These are phyloP conservation scores for Lepidochrysops patricia DNA, from an alignment of 2,888 invertebrate genomes.

Conservation along the genomic window DNA sequence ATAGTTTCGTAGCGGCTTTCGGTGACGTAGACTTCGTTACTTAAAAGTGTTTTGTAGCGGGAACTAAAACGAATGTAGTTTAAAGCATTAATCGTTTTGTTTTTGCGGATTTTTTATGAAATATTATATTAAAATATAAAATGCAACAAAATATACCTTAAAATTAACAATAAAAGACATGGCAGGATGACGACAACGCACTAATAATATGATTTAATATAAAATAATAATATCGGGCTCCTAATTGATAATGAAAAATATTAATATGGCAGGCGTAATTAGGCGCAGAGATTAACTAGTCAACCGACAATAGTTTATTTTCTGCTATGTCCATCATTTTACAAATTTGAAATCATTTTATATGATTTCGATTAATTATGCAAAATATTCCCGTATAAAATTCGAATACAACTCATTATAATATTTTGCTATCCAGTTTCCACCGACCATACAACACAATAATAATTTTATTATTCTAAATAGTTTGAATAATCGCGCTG, in stretches of 20 bases:
- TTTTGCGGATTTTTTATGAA: too few relatives aligned
- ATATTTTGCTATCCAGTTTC: constrained; percentile 24
- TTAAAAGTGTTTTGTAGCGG: neutral
- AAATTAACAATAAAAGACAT: too few relatives aligned
- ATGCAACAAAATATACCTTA: too few relatives aligned
- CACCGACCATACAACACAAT: constrained; percentile 16
- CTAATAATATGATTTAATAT: too few relatives aligned
- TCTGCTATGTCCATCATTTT: constrained; percentile 4
- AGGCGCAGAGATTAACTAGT: neutral
- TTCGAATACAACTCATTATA: constrained; percentile 17
- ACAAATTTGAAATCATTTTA: constrained; percentile 14
- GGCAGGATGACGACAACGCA: too few relatives aligned
- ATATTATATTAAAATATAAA: too few relatives aligned
- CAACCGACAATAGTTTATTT: constrained; percentile 1
- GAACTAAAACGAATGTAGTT: neutral
- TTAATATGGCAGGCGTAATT: neutral
- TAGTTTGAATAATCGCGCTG: constrained; percentile 24
- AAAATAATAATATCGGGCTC: too few relatives aligned
- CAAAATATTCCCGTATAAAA: constrained; percentile 14
- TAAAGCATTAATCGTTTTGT: too few relatives aligned
- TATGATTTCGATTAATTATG: constrained; percentile 15
- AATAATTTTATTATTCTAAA: constrained; percentile 27
- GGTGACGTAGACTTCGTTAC: neutral
- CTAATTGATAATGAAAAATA: neutral
- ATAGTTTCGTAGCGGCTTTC: neutral